Evolutionary conservation across 2,888 invertebrate genomes (phyloP), one percentile per base, ranked within the genome.

Genomic region (Lottia scabra): DNA sequence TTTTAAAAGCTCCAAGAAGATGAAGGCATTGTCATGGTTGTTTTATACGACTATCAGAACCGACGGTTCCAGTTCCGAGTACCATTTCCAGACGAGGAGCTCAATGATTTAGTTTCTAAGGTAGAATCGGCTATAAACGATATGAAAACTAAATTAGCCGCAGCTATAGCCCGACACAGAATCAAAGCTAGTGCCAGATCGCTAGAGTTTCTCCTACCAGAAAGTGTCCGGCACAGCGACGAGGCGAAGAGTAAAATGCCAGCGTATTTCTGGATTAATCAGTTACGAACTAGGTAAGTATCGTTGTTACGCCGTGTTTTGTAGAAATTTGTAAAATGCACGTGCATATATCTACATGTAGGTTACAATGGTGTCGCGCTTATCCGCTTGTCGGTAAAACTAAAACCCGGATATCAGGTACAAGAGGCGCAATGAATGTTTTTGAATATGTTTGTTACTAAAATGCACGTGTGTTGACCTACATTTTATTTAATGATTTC

Each of bases 201-300:
- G 16, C 69, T 89, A 23, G 87, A 88, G 68, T 80, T 82, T 62
- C 78, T 89, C 26, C 81, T 89, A 56, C 88, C 88, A 5, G 85
- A 84, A 48, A 80, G 78, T 30, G 84, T 89, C 13, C 76, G 88
- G 30, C 84, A 85, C 62, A 85, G 86, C 43, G 80, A 83, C 62
- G 77, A 83, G 46, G 78, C 80, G 15, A 79, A 78, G 65, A 80
- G 82, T n/a, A 80, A 83, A 45, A 79, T 84, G 74, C 85, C 85
- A 10, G 80, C 87, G 3, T 87, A 83, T 73, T 71, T 81, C 23
- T 89, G 89, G 89, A 83, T 88, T 62, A 89, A 89, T 76, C 81
- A 80, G 66, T 72, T 83, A 44, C 88, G 85, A 76, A 84, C 84
- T 12, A 84, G 77, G 89, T 56, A 73, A 79, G 78, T 75, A 0